Evolutionary conservation across 2,113 vertebrate genomes (phyloP).

Genomic region (Mus pahari): DNA sequence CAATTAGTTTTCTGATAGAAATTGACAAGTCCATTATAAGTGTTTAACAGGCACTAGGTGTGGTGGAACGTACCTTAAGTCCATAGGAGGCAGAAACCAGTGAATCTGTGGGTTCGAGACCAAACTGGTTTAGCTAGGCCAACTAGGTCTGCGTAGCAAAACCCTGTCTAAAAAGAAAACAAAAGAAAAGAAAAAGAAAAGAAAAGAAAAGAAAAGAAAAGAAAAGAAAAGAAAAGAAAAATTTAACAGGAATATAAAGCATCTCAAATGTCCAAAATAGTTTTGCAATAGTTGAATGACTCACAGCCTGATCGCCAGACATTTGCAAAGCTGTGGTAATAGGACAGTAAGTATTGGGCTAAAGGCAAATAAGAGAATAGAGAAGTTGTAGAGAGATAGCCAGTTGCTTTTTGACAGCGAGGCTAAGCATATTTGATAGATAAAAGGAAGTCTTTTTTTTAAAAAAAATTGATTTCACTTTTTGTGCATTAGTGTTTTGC

Average conservation of each 20-base stretch:
- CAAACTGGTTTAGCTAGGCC: background rate
- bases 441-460: background rate
- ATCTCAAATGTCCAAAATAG: background rate
- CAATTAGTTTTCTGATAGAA: background rate
- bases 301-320: background rate
- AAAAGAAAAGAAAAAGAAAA: background rate
- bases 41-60: background rate
- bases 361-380: background rate
- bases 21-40: background rate
- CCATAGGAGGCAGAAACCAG: background rate
- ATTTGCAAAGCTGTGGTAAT: background rate
- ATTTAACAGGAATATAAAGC: background rate
- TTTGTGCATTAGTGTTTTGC: background rate
- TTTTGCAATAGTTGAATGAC: background rate
- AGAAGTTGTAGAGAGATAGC: background rate
- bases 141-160: background rate
- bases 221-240: background rate
- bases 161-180: background rate
- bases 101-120: background rate
- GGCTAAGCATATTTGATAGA: background rate
- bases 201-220: background rate
- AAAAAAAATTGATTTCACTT: background rate
- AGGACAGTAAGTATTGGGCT: background rate
- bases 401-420: background rate
- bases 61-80: background rate